Base-by-base conservation (phyloP, 1,140 invertebrate species). In the Megalopta genalis region DNA sequence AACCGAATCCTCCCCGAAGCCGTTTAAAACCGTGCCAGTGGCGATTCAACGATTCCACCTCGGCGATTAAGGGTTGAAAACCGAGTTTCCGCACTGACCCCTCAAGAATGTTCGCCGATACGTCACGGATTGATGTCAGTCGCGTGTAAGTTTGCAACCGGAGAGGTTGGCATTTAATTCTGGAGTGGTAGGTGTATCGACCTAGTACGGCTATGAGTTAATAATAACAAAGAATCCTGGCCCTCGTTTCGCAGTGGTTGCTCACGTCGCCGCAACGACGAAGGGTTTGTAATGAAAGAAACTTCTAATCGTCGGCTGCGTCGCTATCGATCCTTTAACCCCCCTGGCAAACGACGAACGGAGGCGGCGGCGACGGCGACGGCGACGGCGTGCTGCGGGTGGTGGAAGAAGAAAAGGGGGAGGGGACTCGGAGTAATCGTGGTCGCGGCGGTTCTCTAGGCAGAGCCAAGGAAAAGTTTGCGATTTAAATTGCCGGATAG, bases 251-350 rank as follows among this genome's bases (percentile, higher is more conserved):
- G 75, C 64, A 57, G 68, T 70, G 59, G 83, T 81, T 73, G 73
- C 74, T 63, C 66, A 74, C 72, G 70, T 65, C 25, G 46, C 23
- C 59, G 71, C 64, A 71, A 9, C 54, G 21, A 57, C 54, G 78
- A 81, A 80, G 80, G 84, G 81, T 74, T 73, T 80, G 77, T 80
- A 86, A 81, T 75, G 81, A 86, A 86, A 86, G 70, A 83, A 86
- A 86, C 54, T 85, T 86, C 66, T 83, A 86, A 86, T 86, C 81
- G 77, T 77, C 63, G 72, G 76, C 81, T 37, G 71, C 42, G 52
- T 52, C 25, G 60, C 25, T 67, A 77, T 86, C 84, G 84, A 83
- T 86, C 77, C 12, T 14, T 2, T 2, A 46, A 46, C 42, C 42
- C 42, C 42, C 12, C 14, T 10, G 2, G 10, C 9, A 12, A 46